phyloP scores from a whole-genome alignment of 1,140 invertebrate species.

The Drosophila pruinosa region DNA sequence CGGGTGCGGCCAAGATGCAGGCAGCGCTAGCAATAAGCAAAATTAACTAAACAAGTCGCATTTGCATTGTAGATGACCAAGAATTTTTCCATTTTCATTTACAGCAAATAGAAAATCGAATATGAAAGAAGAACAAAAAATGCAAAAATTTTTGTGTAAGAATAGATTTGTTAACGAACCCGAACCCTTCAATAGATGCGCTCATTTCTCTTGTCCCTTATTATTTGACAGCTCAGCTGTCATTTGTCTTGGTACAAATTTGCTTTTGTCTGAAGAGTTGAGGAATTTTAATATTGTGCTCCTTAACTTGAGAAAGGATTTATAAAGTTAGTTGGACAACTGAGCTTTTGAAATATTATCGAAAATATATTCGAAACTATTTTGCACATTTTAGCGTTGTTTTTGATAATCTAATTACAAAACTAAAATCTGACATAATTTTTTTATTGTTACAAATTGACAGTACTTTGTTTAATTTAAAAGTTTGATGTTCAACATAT shows the following conservation, averaged over 20 bases:
- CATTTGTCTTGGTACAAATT: neutral
- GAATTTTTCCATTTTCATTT: constrained; percentile 47
- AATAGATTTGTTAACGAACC: neutral
- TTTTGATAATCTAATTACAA: no score
- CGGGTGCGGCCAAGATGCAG: constrained; percentile 67
- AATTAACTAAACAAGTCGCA: constrained; percentile 45
- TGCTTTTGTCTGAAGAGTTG: neutral
- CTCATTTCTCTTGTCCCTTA: neutral
- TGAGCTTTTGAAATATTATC: no score
- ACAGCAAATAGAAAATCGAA: constrained; percentile 6
- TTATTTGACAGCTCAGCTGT: neutral
- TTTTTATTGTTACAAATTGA: no score
- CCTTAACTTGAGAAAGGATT: neutral
- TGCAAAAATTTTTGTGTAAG: neutral
- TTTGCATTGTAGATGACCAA: constrained; percentile 1
- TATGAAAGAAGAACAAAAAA: constrained; percentile 14
- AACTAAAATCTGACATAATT: no score
- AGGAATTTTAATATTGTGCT: neutral
- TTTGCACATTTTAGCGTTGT: neutral
- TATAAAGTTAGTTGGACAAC: neutral
- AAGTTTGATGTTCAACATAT: no score
- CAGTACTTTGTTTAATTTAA: no score
- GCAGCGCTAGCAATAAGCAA: constrained; percentile 55
- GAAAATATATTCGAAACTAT: neutral
- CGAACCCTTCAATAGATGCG: neutral